A percentile compares a stretch with the other conserved stretches of the same genome.
Evolutionary conservation across 2,797 vertebrate genomes (phyloP).

Genomic region (Sebastes iracundus): DNA sequence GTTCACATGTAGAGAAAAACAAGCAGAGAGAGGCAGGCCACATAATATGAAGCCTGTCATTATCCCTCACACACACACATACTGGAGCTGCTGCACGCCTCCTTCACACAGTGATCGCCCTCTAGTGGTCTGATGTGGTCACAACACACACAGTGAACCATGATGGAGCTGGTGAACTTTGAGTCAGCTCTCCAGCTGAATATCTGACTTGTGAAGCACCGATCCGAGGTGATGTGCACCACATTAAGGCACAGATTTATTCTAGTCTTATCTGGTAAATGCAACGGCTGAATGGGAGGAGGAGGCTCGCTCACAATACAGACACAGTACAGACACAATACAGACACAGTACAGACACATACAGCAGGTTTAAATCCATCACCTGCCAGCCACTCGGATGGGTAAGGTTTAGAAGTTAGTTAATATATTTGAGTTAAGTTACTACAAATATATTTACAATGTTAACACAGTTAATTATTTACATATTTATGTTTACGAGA

Average conservation of each 20-base stretch:
- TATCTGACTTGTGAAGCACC: neutral
- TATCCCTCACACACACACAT: neutral
- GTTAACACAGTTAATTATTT: too few relatives aligned
- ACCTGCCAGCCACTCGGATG: constrained; percentile 42
- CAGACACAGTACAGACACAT: neutral
- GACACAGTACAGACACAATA: neutral
- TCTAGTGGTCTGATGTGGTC: constrained; percentile 65
- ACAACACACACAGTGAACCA: neutral
- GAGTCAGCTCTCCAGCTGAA: neutral
- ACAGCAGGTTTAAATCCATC: constrained; percentile 19
- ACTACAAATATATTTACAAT: too few relatives aligned
- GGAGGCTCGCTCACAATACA: neutral
- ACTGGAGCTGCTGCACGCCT: constrained; percentile 3
- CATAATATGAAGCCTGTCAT: constrained; percentile 9
- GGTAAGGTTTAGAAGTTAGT: too few relatives aligned
- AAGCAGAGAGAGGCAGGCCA: neutral
- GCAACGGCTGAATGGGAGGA: neutral
- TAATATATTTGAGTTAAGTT: too few relatives aligned
- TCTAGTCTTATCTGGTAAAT: neutral
- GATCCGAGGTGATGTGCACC: neutral
- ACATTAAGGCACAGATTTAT: neutral
- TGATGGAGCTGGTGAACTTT: neutral
- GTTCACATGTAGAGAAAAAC: neutral
- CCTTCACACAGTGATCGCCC: constrained; percentile 60
- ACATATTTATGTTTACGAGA: too few relatives aligned